Base-by-base conservation (phyloP, 2,888 invertebrate genomes). In the Drosophila pegasa region DNA sequence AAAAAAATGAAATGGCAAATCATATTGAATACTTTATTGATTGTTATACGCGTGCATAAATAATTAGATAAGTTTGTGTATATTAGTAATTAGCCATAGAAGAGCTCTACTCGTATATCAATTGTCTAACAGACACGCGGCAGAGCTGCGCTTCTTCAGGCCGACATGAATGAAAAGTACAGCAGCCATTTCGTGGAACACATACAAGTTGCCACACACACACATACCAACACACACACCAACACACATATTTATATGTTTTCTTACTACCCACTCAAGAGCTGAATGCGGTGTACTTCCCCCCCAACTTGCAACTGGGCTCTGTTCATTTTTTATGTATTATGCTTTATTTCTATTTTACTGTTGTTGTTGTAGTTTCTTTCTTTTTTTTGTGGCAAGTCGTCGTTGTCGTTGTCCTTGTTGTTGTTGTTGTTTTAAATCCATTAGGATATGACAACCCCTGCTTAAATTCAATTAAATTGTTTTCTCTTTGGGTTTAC, bases 401-500 rank as follows among this genome's bases (percentile, higher is more conserved):
- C 2, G 14, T n/a, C 12, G 40, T 10, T 9, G 10, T 40, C 60
- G 59, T 56, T 41, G 61, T 58, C n/a, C n/a, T n/a, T 52, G 71
- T 57, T 63, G 58, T 56, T 78, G 67, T 79, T 83, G 83, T 85
- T 84, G 88, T 62, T 75, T 88, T 86, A 88, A 85, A 85, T 85
- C 85, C 85, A 85, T 88, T 85, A 85, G 85, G 85, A 85, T 86
- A 85, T 85, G 85, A 88, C 85, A 88, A 88, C 88, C 85, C 85
- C 84, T 88, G 88, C 87, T 85, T 85, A 80, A 88, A 85, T 85
- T 85, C 85, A 85, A 88, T 85, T 85, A 85, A 85, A 85, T 88
- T 85, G 85, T 88, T 85, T 84, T 83, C 88, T 86, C 88, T 87
- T 76, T 71, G 87, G 84, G 85, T 73, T 85, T 88, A 85, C 88